Evolutionary conservation across 2,797 vertebrate genomes (phyloP), one percentile per base, ranked within the genome.

Genomic region (Psittacula echo): DNA sequence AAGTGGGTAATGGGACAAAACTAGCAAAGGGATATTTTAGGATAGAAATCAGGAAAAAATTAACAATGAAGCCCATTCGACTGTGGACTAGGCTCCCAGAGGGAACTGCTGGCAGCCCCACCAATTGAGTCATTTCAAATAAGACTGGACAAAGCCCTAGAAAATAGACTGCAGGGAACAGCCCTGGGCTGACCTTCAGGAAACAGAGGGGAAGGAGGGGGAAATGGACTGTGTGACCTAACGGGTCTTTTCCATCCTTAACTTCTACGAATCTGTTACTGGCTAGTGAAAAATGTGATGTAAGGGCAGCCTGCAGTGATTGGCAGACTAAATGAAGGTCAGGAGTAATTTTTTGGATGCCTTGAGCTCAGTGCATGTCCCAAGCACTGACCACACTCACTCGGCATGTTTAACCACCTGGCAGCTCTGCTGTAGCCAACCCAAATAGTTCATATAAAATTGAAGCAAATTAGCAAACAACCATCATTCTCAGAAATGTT

Each of bases 361-460:
- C 75, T 95, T 85, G 84, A 94, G 87, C 95, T 61, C 13, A 79
- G 89, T 84, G 94, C 81, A 2, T 87, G 93, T 96, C 95, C 95
- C 96, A 97, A 92, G 94, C 74, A 80, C 95, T 97, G 97, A 97
- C 96, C 93, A 84, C 97, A 97, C 94, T 95, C 92, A 91, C 77
- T 96, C 86, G 95, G 94, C 96, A 96, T 97, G 96, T 97, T 97
- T 97, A 97, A 96, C 96, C 97, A 97, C 97, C 97, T 97, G 97
- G 97, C 96, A 96, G 97, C 85, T 81, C 71, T 17, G 0, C 93
- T 90, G 73, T 61, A 95, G 97, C 97, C 97, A 97, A 97, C 81
- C 86, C 94, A 97, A 97, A 97, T 96, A 97, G 85, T 96, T 95
- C 95, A 70, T 87, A 92, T 94, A 95, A 97, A 97, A 95, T 26